Conservation (phyloP, 2,797 vertebrate genomes). For the Molossus alvarezi region DNA sequence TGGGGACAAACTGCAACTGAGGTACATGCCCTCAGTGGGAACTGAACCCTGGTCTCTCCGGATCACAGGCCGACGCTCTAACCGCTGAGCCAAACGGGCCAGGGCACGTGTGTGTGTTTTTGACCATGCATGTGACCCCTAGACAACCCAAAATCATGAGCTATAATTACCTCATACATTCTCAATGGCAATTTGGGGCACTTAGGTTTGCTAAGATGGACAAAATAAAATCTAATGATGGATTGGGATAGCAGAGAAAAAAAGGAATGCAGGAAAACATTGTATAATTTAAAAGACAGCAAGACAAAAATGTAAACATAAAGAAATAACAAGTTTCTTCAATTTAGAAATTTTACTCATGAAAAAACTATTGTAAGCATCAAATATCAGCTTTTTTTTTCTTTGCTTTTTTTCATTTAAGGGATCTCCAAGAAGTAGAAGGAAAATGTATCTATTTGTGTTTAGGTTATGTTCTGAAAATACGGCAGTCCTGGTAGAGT, state of each 20-base stretch:
- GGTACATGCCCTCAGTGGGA: no score
- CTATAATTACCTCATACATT: background rate
- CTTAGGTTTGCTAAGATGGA: background rate
- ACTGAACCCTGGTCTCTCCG: no score
- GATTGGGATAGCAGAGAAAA: background rate
- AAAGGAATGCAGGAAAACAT: background rate
- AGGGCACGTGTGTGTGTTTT: background rate
- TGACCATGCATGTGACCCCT: background rate
- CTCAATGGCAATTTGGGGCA: background rate
- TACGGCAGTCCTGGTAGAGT: background rate
- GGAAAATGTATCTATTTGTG: constrained; percentile 3
- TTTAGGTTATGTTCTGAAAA: background rate
- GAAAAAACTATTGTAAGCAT: background rate
- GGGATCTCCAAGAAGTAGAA: background rate
- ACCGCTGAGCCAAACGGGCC: no score
- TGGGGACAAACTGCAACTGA: no score
- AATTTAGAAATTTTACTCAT: constrained; percentile 39
- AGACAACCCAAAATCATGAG: background rate
- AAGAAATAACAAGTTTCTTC: background rate
- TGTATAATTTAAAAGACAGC: background rate
- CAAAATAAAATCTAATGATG: background rate
- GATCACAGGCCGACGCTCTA: no score
- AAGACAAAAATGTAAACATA: constrained; percentile 13
- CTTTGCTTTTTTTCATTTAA: background rate
- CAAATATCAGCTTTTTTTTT: background rate